Conservation (phyloP, 2,888 invertebrate genomes). For the Blastobasis adustella region DNA sequence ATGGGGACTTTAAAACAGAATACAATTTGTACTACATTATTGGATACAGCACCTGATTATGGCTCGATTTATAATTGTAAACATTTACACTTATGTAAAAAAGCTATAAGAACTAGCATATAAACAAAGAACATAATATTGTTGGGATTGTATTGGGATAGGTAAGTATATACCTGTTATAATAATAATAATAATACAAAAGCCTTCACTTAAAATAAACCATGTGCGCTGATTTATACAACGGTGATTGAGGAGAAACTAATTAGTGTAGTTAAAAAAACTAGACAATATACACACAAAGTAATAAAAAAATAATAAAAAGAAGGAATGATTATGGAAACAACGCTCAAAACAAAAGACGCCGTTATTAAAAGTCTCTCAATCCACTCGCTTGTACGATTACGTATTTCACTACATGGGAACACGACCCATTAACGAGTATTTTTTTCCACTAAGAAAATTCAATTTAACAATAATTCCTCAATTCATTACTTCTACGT, state of each 20-base stretch:
- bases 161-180: neutral
- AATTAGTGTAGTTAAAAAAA: too few relatives aligned
- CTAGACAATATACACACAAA: conserved; percentile 5
- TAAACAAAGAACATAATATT: neutral
- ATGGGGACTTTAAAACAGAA: conserved; percentile 14
- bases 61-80: conserved; percentile 28
- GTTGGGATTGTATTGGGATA: too few relatives aligned
- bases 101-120: neutral
- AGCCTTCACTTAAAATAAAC: neutral
- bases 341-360: conserved; percentile 16
- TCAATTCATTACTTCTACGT: conserved; percentile 47
- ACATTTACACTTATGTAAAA: neutral
- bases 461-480: conserved; percentile 62
- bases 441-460: conserved; percentile 67
- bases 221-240: neutral
- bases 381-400: conserved; percentile 28
- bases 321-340: conserved; percentile 26
- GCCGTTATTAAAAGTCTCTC: conserved; percentile 13
- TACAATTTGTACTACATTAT: conserved; percentile 47
- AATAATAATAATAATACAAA: too few relatives aligned
- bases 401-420: conserved; percentile 38
- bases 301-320: conserved; percentile 10
- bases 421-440: conserved; percentile 60
- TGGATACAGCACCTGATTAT: conserved; percentile 55
- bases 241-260: too few relatives aligned